Conservation (phyloP, 1,140 invertebrate genomes). For the Dryas iulia region DNA sequence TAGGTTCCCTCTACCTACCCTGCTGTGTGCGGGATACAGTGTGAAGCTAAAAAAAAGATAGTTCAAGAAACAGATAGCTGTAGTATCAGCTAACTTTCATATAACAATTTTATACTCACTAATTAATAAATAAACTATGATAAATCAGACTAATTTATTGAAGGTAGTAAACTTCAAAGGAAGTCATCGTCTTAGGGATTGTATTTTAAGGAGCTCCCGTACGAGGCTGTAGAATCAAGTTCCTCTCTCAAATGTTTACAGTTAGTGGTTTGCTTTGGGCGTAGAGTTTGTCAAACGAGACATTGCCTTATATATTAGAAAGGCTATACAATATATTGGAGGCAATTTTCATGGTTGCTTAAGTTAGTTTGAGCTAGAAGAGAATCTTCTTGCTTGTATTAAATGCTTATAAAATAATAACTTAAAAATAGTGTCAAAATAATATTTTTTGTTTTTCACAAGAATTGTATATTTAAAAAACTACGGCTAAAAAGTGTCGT, state of each 20-base stretch:
- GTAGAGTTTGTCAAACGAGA: neutral
- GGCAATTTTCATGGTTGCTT: neutral
- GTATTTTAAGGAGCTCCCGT: neutral
- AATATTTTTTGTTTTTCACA: no score
- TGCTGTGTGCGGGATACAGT: no score
- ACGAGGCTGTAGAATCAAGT: neutral
- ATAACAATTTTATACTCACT: no score
- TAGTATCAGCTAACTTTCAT: no score
- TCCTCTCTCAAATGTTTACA: neutral
- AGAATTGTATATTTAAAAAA: no score
- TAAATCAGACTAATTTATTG: neutral
- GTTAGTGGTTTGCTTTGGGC: neutral
- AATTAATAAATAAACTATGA: no score
- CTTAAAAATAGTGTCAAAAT: no score
- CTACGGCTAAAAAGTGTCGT: no score
- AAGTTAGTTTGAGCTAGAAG: neutral
- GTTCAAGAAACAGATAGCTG: no score
- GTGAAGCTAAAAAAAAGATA: no score
- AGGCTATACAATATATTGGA: neutral
- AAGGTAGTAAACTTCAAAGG: neutral
- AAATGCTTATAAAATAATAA: no score
- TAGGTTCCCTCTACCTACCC: no score
- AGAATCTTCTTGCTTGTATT: neutral
- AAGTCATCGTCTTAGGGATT: neutral
- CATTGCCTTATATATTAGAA: neutral